Base-by-base conservation (phyloP, 92 coral and sea anemone species). In the Palythoa grandis region DNA sequence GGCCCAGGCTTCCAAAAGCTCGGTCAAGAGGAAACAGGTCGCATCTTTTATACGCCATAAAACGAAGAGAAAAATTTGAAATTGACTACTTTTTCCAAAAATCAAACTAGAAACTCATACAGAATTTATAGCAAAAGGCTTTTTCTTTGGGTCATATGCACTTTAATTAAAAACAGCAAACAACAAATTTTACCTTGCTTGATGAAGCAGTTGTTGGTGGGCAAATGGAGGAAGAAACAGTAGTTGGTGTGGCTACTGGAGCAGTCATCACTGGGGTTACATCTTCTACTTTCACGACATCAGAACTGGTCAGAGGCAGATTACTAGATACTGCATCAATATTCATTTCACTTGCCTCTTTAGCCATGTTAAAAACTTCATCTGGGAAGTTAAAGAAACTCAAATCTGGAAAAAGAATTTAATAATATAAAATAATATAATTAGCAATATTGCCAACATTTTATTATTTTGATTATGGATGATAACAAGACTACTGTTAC, bases 331-430 rank as follows among this genome's bases (percentile, higher is more conserved):
- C 29, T 7, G 70, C 76, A 3, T 69, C 67, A 20, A 88, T 67
- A 20, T 88, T 91, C 25, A 83, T 22, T 38, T 83, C 77, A 61
- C 70, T 76, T 61, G 85, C 82, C 16, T 76, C 73, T 37, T 80
- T 3, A 4, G 65, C 54, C 14, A 80, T 47, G 57, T 66, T 39
- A 24, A 80, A 80, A 4, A 48, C 73, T 65, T 80, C 29, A 72
- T 77, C 88, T 57, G 93, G 88, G 13, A 91, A 68, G 61, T 83
- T 89, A 87, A 90, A 86, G 74, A 70, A 78, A 72, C 82, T 91
- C 89, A 88, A 91, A 10, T 83, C 93, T 91, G 20, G 12, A 39
- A 67, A 37, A 43, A 29, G 4, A 72, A 12, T 16, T 5, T 5
- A 5, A 70, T 70, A 48, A 29, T 29, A 29, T 29, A 70, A 67